Evolutionary conservation across 2,888 invertebrate species (phyloP), one percentile per base, ranked within the genome.

Genomic region (Mythimna vitellina): DNA sequence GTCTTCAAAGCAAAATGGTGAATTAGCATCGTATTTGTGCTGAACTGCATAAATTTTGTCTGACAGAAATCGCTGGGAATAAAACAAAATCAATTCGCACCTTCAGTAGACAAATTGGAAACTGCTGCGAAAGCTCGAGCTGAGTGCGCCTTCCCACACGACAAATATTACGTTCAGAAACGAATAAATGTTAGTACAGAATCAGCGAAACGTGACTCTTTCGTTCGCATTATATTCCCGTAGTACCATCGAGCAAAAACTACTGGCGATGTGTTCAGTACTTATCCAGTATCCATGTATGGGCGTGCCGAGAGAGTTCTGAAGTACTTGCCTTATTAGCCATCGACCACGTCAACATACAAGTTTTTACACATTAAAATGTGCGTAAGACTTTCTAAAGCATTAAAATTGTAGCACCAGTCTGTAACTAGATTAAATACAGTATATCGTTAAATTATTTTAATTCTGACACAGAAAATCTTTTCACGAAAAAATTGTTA

Each of bases 361-460:
- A 60, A 65, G 82, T 85, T 87, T 86, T 85, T 80, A 73, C 69
- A 73, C 64, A 76, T 77, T 60, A 78, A 85, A 85, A 87, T 80
- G 79, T 82, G 67, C 69, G 70, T 75, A 65, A 75, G 70, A 83
- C 89, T 90, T 90, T 89, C 89, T 85, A 86, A 87, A 81, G 80
- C 76, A 80, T 78, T 81, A 73, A 77, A 76, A 84, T 78, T 76
- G 75, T 80, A 67, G 73, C 78, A 72, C 69, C 73, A 64, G 46
- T 57, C 51, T 66, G 62, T 38, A 80, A 74, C 70, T 69, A 73
- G 68, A 58, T 67, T 63, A 64, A 60, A 60, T 8, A 35, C 58
- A 49, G 62, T 61, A 42, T 61, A 74, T 60, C 0, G 76, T 49
- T n/a, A 63, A 82, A 70, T 51, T 80, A 67, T 74, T 80, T 58